phyloP scores from a whole-genome alignment of 2,113 vertebrate species.

The Pachyramphus minor region DNA sequence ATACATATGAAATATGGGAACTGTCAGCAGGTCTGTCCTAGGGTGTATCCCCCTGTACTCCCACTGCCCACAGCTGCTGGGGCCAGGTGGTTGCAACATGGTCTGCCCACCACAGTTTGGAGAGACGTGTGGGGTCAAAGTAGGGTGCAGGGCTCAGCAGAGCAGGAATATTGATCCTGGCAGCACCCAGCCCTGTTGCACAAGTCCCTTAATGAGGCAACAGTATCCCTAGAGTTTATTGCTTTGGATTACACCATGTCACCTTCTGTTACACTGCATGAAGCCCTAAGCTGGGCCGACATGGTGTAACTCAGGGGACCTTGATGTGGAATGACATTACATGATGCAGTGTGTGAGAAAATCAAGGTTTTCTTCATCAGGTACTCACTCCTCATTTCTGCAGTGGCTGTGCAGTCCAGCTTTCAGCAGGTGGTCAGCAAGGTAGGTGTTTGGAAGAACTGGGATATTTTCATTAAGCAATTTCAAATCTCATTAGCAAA shows the following conservation, averaged over 20 bases:
- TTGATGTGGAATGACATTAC: background rate
- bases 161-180: accelerated
- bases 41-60: accelerated
- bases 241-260: background rate
- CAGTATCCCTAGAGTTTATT: background rate
- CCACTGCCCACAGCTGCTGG: accelerated
- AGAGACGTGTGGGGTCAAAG: accelerated
- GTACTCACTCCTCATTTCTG: background rate
- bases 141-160: background rate
- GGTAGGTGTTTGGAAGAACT: constrained; percentile 13
- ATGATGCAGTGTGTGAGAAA: background rate
- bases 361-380: background rate
- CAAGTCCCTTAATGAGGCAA: background rate
- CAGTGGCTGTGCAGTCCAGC: background rate
- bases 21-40: background rate
- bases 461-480: constrained; percentile 42
- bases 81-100: accelerated
- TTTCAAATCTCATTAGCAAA: constrained; percentile 54
- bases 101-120: background rate
- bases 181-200: background rate
- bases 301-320: background rate
- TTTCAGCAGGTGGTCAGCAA: constrained; percentile 26
- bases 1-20: background rate
- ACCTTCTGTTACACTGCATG: background rate
- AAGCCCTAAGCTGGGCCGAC: background rate